Evolutionary conservation across 2,797 vertebrate genomes (phyloP).

Genomic region (Mormyrops attenuatus): DNA sequence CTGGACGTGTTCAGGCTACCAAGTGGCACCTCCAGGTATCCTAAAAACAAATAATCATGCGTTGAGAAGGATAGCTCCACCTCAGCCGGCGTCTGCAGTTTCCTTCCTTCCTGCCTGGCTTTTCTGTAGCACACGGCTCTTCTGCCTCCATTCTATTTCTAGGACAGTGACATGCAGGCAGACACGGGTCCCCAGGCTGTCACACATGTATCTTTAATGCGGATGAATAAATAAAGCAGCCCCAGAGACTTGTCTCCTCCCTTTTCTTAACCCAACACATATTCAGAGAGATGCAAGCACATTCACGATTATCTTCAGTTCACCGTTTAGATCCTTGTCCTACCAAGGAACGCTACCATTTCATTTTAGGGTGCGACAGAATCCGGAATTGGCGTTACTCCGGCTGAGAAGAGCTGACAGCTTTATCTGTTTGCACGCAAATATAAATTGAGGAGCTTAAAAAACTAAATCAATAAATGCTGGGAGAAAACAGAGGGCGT

Average conservation of each 20-base stretch:
- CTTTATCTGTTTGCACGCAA: background rate
- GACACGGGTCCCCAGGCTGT: slow-evolving; percentile 31
- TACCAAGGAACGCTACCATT: background rate
- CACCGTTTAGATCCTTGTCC: background rate
- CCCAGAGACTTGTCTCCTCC: slow-evolving; percentile 28
- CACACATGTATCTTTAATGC: slow-evolving; percentile 52
- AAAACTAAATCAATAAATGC: background rate
- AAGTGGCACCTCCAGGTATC: background rate
- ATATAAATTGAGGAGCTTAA: background rate
- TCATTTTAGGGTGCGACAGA: background rate
- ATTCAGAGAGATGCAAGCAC: background rate
- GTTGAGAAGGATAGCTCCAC: background rate
- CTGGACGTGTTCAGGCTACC: background rate
- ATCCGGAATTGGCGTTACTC: background rate
- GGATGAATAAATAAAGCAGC: slow-evolving; percentile 54
- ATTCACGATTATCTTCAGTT: background rate
- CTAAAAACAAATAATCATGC: background rate
- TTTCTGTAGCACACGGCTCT: slow-evolving; percentile 4
- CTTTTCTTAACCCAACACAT: slow-evolving; percentile 19
- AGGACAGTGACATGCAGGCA: slow-evolving; percentile 34
- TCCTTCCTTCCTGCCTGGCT: background rate
- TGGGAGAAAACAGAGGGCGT: background rate
- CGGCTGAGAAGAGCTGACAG: background rate
- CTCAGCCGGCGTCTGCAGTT: background rate
- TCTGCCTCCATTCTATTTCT: slow-evolving; percentile 32